Evolutionary conservation across 2,113 vertebrate species (phyloP).

Genomic region (Nibea albiflora): DNA sequence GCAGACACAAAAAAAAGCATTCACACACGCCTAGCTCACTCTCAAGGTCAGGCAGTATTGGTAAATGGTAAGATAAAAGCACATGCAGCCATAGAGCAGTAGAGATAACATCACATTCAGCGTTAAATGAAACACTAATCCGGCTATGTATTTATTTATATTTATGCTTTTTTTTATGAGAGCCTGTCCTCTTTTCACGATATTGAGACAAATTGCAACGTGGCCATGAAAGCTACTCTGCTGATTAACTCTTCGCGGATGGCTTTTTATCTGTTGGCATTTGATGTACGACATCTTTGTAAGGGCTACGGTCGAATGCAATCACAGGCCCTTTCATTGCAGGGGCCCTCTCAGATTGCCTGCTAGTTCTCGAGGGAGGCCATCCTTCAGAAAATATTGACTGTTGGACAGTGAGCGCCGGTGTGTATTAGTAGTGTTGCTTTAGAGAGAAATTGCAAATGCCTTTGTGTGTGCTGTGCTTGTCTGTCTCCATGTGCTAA

Average conservation of each 20-base stretch:
- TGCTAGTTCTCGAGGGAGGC: constrained; percentile 77
- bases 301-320: constrained; percentile 83
- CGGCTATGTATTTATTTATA: constrained; percentile 64
- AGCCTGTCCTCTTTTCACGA: constrained; percentile 72
- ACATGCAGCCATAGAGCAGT: constrained; percentile 26
- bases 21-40: constrained; percentile 20
- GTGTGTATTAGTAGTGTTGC: constrained; percentile 57
- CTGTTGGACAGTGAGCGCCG: constrained; percentile 75
- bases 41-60: constrained; percentile 71
- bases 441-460: constrained; percentile 65
- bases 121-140: constrained; percentile 38
- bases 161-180: constrained; percentile 68
- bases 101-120: constrained; percentile 47
- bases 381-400: constrained; percentile 86
- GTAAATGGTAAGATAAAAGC: constrained; percentile 63
- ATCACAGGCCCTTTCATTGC: constrained; percentile 84
- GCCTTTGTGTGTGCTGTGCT: constrained; percentile 48
- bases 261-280: constrained; percentile 85
- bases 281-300: constrained; percentile 87
- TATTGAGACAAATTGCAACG: constrained; percentile 83
- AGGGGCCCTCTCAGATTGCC: constrained; percentile 78
- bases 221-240: constrained; percentile 81
- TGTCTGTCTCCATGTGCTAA: constrained; percentile 59
- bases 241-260: constrained; percentile 85
- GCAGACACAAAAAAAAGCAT: constrained; percentile 2